Percentiles rank a stretch among this genome's conserved stretches.
Evolutionary conservation across 2,113 vertebrate species (phyloP).

Genomic region (Stegostoma tigrinum): DNA sequence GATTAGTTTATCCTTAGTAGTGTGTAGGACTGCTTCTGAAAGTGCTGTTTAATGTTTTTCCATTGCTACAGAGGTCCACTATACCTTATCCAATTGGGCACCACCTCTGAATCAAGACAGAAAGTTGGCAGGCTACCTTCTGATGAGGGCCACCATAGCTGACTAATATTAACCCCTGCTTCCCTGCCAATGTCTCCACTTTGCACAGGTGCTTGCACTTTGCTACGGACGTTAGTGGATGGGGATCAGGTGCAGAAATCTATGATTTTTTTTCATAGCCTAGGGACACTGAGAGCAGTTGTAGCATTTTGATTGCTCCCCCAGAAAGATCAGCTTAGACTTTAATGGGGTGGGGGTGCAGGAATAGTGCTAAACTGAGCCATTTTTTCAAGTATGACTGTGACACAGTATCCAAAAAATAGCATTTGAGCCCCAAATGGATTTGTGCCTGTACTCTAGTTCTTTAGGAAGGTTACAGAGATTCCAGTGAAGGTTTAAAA

Average conservation of each 20-base stretch:
- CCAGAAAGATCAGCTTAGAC: background rate
- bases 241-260: background rate
- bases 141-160: background rate
- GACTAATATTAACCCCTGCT: background rate
- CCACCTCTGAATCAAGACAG: background rate
- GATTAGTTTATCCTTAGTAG: background rate
- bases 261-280: background rate
- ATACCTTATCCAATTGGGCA: background rate
- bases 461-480: background rate
- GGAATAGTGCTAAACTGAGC: background rate
- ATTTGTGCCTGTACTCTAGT: background rate
- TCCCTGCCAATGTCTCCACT: background rate
- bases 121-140: background rate
- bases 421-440: constrained; percentile 11
- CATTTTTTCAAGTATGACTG: background rate
- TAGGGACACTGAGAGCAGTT: background rate
- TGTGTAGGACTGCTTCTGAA: background rate
- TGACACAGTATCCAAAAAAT: constrained; percentile 6
- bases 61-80: background rate
- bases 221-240: background rate
- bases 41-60: background rate
- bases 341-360: background rate
- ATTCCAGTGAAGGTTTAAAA: constrained; percentile 11
- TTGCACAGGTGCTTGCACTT: background rate
- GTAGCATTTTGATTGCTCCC: background rate